Percentiles rank a stretch among this genome's conserved stretches.
Conservation (phyloP, 2,888 invertebrate species). For the Peribatodes rhomboidaria region DNA sequence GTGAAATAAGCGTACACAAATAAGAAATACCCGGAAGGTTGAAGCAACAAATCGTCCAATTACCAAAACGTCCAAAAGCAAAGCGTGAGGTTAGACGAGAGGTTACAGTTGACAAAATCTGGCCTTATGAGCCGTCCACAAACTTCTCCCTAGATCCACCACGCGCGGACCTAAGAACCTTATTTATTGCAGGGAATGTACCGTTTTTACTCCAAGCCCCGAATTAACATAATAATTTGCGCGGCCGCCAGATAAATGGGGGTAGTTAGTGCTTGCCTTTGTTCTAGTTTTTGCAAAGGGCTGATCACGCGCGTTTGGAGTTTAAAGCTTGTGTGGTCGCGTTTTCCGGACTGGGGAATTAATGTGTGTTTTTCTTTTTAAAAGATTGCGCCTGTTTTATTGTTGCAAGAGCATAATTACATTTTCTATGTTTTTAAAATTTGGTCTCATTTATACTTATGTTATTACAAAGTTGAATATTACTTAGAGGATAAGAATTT, state of each 20-base stretch:
- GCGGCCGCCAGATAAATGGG: constrained; percentile 45
- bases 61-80: background rate
- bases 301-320: constrained; percentile 19
- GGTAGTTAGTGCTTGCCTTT: constrained; percentile 40
- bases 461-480: too few relatives aligned
- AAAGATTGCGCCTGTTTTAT: background rate
- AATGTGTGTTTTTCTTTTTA: background rate
- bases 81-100: background rate
- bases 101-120: background rate
- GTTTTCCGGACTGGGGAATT: constrained; percentile 1
- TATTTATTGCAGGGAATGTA: constrained; percentile 53
- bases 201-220: constrained; percentile 51
- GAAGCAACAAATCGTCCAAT: too few relatives aligned
- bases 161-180: constrained; percentile 41
- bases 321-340: constrained; percentile 12
- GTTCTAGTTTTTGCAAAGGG: constrained; percentile 39
- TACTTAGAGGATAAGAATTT: too few relatives aligned
- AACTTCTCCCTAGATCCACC: constrained; percentile 25
- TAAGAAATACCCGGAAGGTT: too few relatives aligned
- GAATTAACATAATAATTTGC: constrained; percentile 60
- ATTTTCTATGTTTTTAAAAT: background rate
- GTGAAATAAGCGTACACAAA: too few relatives aligned
- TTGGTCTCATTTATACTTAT: too few relatives aligned
- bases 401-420: background rate
- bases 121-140: background rate